Evolutionary conservation across 2,888 invertebrate genomes (phyloP).

Genomic region (Epirrita christyi): DNA sequence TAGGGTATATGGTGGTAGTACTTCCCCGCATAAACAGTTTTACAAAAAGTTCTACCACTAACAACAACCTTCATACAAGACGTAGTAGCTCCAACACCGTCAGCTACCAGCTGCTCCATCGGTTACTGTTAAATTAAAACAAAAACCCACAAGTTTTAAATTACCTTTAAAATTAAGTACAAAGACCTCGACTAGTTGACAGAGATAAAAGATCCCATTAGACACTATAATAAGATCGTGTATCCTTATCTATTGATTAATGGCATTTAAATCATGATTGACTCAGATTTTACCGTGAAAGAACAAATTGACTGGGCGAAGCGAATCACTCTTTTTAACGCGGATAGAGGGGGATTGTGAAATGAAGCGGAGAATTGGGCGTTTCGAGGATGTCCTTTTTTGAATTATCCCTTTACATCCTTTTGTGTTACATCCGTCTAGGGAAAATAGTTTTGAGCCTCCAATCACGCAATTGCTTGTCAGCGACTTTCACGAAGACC

Average conservation of each 20-base stretch:
- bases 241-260: conserved; percentile 18
- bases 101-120: too few relatives aligned
- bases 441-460: conserved; percentile 40
- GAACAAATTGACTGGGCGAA: conserved; percentile 47
- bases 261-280: conserved; percentile 36
- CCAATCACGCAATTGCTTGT: conserved; percentile 39
- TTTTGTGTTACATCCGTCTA: conserved; percentile 42
- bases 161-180: too few relatives aligned
- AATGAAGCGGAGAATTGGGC: conserved; percentile 51
- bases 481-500: conserved; percentile 23
- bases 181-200: background rate
- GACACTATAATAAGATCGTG: conserved; percentile 2
- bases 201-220: conserved; percentile 11
- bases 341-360: conserved; percentile 39
- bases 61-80: too few relatives aligned
- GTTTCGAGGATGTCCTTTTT: conserved; percentile 46
- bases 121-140: too few relatives aligned
- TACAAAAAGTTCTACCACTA: too few relatives aligned
- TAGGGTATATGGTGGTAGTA: too few relatives aligned
- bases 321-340: conserved; percentile 49
- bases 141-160: too few relatives aligned
- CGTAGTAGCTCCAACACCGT: too few relatives aligned
- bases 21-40: too few relatives aligned
- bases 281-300: conserved; percentile 35
- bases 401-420: conserved; percentile 45